Base-by-base conservation (phyloP, 2,113 vertebrate genomes). In the Monopterus albus region DNA sequence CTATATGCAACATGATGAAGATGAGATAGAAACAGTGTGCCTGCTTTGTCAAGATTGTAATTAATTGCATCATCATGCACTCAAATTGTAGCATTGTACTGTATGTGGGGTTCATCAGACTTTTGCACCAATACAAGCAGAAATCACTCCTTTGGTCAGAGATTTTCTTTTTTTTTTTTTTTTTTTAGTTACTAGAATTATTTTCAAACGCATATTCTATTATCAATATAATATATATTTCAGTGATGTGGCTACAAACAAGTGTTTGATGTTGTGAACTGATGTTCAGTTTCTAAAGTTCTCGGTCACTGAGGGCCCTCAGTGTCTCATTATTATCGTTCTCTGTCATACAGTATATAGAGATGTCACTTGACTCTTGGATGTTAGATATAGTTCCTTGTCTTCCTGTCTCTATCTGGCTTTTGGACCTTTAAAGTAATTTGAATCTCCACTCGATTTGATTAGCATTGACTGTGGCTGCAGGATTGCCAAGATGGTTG, bases 381-480 rank as follows among this genome's bases (percentile, higher is more conserved):
- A 18, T 51, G 46, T 42, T 57, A 9, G 13, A 49, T 43, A 26
- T 29, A 1, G 15, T 55, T 43, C 28, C 43, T 58, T 43, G 36
- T 68, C 63, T 65, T 50, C 13, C 29, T 43, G 31, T 52, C 72
- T 61, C 39, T 43, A 47, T 79, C 29, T 10, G 23, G 29, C 42
- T 26, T 25, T 66, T 33, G 18, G 46, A 40, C 39, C 11, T 64
- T 53, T 65, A 72, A 84, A 83, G 70, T 76, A 2, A 79, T 87
- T 63, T 75, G 45, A 73, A 72, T 75, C 72, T 70, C 39, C 17
- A 7, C 64, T 72, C 63, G 53, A 83, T 76, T 83, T 28, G 45
- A 63, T 79, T 70, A 60, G 56, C 45, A 58, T 65, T 6, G 65
- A 78, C 67, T 70, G 45, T 57, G 81, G 50, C 64, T 60, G 46